Evolutionary conservation across 2,888 invertebrate species (phyloP).

Genomic region (Masnerella sp.): DNA sequence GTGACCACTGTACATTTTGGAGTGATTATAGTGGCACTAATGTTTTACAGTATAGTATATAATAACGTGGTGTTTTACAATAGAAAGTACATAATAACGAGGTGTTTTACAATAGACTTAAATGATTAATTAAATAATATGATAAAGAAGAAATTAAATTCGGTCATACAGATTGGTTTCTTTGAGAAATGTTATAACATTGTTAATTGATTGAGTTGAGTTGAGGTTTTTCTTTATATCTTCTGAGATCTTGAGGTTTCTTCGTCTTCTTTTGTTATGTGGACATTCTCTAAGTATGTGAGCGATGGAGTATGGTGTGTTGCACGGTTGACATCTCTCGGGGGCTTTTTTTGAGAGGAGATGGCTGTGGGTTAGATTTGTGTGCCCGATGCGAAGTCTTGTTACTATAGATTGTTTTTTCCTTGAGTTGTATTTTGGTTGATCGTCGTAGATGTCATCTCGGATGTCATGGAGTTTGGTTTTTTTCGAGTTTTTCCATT

Average conservation of each 20-base stretch:
- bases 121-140: no score
- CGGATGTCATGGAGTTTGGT: conserved; percentile 5
- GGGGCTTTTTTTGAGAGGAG: conserved; percentile 7
- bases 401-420: conserved; percentile 1
- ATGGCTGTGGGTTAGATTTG: conserved; percentile 10
- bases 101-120: no score
- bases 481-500: neutral
- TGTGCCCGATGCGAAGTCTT: conserved; percentile 16
- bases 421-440: neutral
- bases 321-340: neutral
- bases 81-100: no score
- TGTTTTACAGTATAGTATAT: no score
- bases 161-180: neutral
- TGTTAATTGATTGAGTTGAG: neutral
- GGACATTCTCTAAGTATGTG: conserved; percentile 8
- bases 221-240: neutral
- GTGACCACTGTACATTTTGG: no score
- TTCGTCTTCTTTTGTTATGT: neutral
- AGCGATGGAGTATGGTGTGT: neutral
- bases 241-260: conserved; percentile 1
- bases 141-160: no score
- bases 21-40: no score
- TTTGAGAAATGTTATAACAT: neutral
- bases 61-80: no score
- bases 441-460: neutral